Evolutionary conservation across 2,797 vertebrate genomes (phyloP), one percentile per base, ranked within the genome.

Genomic region (Halcyon smyrnensis): DNA sequence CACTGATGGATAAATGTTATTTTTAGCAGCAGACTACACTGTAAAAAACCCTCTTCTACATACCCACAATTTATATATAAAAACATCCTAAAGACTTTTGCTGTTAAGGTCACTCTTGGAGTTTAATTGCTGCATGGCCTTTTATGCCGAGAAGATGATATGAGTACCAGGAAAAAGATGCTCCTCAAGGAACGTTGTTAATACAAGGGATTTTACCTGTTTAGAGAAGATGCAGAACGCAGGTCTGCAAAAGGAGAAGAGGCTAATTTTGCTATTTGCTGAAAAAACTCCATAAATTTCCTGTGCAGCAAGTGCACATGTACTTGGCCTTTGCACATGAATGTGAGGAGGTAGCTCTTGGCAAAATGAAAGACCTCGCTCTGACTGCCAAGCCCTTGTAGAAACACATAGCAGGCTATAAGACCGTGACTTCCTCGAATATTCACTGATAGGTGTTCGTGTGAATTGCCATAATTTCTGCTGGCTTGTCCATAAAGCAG

Each of bases 401-500:
- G 62, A n/a, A 60, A 48, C n/a, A 15, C 43, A 6, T 0, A 8
- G 73, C 1, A 3, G 41, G 56, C 15, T 48, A n/a, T 5, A 8
- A 50, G 59, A 20, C 39, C 0, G 0, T 32, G 59, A 28, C 84
- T 67, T 19, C 56, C 39, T 51, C 9, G 1, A 15, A 0, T 2
- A 19, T 1, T 28, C 46, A 1, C 37, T 36, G 50, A 12, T 21
- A 27, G 21, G 5, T 39, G n/a, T 15, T 50, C 20, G 1, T 16
- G 43, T 3, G 39, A 71, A 39, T 5, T 67, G 30, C 76, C 25
- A 2, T 37, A 14, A 71, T 84, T 86, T 57, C 83, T 65, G 16
- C 57, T 81, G 45, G 9, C 79, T 54, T 78, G n/a, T 32, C 65
- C 69, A 18, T 63, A 65, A 73, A 79, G 34, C 39, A 85, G 37